Evolutionary conservation across 2,888 invertebrate species (phyloP), one percentile per base, ranked within the genome.

Genomic region (Drosophila nigricruria): DNA sequence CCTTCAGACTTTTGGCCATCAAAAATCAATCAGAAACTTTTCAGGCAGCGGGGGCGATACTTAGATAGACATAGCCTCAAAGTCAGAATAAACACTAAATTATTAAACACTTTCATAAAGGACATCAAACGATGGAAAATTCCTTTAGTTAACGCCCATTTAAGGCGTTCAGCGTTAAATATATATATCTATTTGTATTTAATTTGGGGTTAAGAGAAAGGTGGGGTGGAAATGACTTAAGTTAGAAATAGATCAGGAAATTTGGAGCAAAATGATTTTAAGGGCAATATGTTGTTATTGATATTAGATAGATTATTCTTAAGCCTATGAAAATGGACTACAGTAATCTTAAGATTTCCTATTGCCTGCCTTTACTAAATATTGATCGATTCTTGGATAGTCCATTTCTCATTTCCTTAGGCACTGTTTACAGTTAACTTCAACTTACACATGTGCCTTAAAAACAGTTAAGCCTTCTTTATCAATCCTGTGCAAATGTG

Each of bases 1-100:
- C 50, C 62, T 57, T 71, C 60, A 56, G 59, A 25, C n/a, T 57
- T 65, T 47, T 42, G 14, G 25, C 54, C 47, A 70, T 70, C 54
- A 69, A 63, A 84, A 73, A 71, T 74, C 88, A 89, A 88, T 89
- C 65, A 74, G 53, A 68, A 61, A 65, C 16, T 32, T 53, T 25
- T 30, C 42, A 49, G 36, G 25, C 42, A 56, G 53, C 12, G 45
- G 16, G 38, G n/a, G 52, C n/a, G 1, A 25, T 27, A 4, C 3
- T 52, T 49, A 52, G 27, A 56, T 49, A 52, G 27, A 36, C n/a
- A 64, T 42, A 14, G 32, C 23, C 30, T 23, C 30, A 18, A 56
- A 20, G 30, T 34, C 8, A 27, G 14, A 52, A 50, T 18, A 52
- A 53, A 45, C 43, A 53, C 32, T 34, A 34, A 57, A 49, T 73